These are phyloP conservation scores for Artemia franciscana DNA, from an alignment of 1,140 invertebrate species.

Conservation along the genomic window DNA sequence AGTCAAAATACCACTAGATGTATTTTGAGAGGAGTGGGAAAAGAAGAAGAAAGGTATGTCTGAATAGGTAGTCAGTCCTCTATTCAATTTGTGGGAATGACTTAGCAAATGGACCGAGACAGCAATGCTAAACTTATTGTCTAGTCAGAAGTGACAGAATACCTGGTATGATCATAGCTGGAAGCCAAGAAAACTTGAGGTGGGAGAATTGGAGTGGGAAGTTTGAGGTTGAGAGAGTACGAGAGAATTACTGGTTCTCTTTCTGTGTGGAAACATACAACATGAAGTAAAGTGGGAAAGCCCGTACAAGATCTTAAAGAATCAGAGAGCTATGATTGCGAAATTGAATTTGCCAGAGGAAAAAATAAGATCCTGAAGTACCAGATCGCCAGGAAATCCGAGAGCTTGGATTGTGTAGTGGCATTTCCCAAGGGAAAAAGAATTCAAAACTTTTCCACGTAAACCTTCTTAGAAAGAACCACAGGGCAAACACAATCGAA, in stretches of 20 bases:
- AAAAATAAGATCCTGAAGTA: no score
- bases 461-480: background rate
- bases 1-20: background rate
- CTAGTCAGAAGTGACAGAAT: background rate
- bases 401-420: background rate
- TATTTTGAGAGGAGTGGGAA: background rate
- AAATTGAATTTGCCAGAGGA: no score
- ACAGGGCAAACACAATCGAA: background rate
- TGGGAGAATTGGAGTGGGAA: no score
- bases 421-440: background rate
- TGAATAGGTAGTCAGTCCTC: background rate
- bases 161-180: background rate
- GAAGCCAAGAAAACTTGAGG: background rate
- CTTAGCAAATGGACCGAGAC: background rate
- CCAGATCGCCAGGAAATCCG: no score
- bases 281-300: background rate
- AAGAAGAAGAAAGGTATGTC: background rate
- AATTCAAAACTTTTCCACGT: background rate
- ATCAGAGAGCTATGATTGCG: no score
- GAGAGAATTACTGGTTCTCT: background rate
- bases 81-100: background rate
- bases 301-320: background rate
- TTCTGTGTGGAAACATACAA: background rate
- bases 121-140: background rate
- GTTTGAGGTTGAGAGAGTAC: background rate